Percentiles rank a stretch among this genome's conserved stretches.
These are phyloP conservation scores for Chitala chitala DNA, from an alignment of 2,113 vertebrate species.

Conservation along the genomic window DNA sequence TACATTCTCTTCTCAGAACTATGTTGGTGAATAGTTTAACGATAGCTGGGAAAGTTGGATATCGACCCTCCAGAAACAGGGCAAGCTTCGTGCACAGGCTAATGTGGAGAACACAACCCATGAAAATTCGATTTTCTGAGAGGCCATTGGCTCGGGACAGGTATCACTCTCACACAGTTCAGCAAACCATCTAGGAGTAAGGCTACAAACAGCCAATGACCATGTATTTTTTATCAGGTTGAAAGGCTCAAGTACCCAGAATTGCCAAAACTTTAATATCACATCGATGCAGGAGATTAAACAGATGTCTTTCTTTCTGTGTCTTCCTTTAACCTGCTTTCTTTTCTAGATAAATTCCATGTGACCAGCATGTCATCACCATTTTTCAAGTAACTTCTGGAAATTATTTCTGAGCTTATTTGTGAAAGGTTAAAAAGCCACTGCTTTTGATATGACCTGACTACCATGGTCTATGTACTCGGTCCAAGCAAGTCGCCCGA, in stretches of 20 bases:
- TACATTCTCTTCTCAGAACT: neutral
- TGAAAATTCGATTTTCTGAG: neutral
- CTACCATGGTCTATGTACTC: neutral
- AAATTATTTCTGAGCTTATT: slow-evolving; percentile 37
- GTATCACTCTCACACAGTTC: neutral
- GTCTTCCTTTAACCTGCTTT: slow-evolving; percentile 28
- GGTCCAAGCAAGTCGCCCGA: neutral
- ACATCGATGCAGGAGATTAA: slow-evolving; percentile 53
- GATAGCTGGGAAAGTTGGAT: neutral
- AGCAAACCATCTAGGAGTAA: slow-evolving; percentile 26
- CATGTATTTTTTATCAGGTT: slow-evolving; percentile 14
- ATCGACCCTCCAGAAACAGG: neutral
- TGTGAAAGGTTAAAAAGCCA: slow-evolving; percentile 24
- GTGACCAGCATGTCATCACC: slow-evolving; percentile 8
- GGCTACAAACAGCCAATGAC: slow-evolving; percentile 44
- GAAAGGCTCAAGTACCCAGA: slow-evolving; percentile 42
- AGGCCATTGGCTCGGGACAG: neutral
- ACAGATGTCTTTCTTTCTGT: slow-evolving; percentile 15
- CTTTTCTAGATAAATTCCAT: slow-evolving; percentile 26
- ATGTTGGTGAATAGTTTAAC: neutral
- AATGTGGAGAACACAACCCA: too few relatives aligned
- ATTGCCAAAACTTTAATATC: slow-evolving; percentile 41
- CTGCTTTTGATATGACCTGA: neutral
- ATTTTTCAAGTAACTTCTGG: slow-evolving; percentile 32
- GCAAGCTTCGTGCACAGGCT: too few relatives aligned